phyloP scores from a whole-genome alignment of 2,113 vertebrate species.

The Pycnonotus jocosus region DNA sequence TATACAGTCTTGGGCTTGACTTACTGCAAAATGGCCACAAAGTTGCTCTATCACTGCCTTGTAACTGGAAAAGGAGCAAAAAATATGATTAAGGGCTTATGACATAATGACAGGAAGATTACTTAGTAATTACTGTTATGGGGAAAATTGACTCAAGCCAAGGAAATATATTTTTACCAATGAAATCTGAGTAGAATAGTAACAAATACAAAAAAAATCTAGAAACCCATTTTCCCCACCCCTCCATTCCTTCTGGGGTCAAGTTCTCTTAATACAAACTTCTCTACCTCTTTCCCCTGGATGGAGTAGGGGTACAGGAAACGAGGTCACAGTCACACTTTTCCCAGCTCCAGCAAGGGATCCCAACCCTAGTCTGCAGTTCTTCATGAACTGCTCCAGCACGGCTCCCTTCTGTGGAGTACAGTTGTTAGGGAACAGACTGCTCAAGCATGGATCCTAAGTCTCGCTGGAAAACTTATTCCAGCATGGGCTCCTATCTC shows the following conservation, averaged over 20 bases:
- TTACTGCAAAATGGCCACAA: neutral
- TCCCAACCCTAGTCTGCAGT: neutral
- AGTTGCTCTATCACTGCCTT: neutral
- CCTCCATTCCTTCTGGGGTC: neutral
- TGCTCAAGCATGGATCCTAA: neutral
- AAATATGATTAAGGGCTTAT: neutral
- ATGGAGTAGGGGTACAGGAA: accelerated
- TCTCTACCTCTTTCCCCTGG: neutral
- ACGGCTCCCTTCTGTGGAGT: accelerated
- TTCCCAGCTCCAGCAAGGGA: accelerated
- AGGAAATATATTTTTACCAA: neutral
- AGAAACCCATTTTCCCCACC: neutral
- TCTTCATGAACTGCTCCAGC: neutral
- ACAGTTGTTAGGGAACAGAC: neutral
- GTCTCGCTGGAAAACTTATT: neutral
- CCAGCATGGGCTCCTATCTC: accelerated
- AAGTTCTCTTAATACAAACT: neutral
- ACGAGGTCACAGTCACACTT: accelerated
- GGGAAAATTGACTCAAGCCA: neutral
- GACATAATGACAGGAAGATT: neutral
- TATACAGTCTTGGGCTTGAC: neutral
- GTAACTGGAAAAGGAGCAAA: neutral
- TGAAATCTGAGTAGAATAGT: neutral
- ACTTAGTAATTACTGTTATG: neutral
- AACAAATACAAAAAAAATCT: neutral